Evolutionary conservation across 2,113 vertebrate genomes (phyloP), one percentile per base, ranked within the genome.

Genomic region (Paedocypris sp.): DNA sequence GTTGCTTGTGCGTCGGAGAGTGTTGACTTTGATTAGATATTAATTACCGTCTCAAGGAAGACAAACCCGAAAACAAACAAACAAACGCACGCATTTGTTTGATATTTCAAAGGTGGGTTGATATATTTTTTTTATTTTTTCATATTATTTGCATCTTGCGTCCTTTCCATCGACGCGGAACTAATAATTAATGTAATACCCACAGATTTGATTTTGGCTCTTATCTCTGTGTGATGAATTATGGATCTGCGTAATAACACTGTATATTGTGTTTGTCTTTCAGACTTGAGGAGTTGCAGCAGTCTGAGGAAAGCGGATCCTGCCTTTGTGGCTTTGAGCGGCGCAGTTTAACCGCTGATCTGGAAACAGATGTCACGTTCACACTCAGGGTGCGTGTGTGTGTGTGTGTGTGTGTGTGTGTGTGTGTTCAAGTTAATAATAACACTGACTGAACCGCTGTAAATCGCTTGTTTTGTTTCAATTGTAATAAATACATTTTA

Each of bases 11-110:
- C 76, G 77, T 73, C 75, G 73, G 80, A 85, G 83, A 81, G 54
- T 75, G 80, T 84, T 82, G 79, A 79, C 84, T 87, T 87, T 86
- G 83, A 87, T 86, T 83, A 86, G 80, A 81, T 86, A 86, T 87
- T 86, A 85, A 87, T 87, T 85, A 82, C 78, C 53, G 77, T 86
- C 78, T 83, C 83, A 78, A 74, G 77, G 77, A 81, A 79, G 80
- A 79, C 79, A 58, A 43, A 62, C 20, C 51, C 60, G 54, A 83
- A 83, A 53, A 65, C 70, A 83, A 79, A 82, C 47, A 68, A 68
- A 50, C 60, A 39, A 59, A 68, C 46, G 52, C 60, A 61, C 75
- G 66, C 71, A 76, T 77, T 80, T 80, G 80, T 82, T 85, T 82
- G 68, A 71, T 69, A 62, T 67, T 73, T 73, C 68, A 74, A 66